Base-by-base conservation (phyloP, 2,888 invertebrate species). In the Unio delphinus region DNA sequence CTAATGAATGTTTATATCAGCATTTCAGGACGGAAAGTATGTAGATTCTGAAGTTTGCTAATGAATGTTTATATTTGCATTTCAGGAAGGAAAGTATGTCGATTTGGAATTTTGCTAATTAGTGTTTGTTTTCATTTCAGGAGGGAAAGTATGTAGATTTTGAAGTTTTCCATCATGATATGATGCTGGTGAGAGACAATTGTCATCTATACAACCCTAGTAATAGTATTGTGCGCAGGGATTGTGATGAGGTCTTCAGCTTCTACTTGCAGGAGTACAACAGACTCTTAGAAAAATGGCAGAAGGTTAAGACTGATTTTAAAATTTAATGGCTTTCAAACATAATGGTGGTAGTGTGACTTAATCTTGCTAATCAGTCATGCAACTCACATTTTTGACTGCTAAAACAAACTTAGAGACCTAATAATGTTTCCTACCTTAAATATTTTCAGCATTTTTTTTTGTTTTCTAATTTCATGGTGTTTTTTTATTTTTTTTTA, bases 221-320 rank as follows among this genome's bases (percentile, higher is more conserved):
- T 11, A 86, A 84, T 45, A 87, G 88, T 69, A 80, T 82, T 8
- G 89, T 89, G 0, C 76, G 88, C 18, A 73, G 79, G 18, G 90
- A 90, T 76, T 89, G 90, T 76, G 87, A 87, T 65, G 87, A 90
- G 56, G 89, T 90, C 15, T 89, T 90, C 77, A 73, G 67, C 55
- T 89, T 83, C 74, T 90, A 89, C 78, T 68, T 74, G 26, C 80
- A 76, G 60, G 90, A 90, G 73, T 87, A 88, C 69, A 83, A 86
- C 34, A 86, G 84, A 70, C 78, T 87, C 28, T 65, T 83, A 23
- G 86, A 85, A n/a, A 85, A 83, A 77, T 85, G 83, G 76, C 80
- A 83, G 62, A 85, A 84, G 80, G 84, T 85, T 69, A 64, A 64
- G n/a, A 56, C 57, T 18, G 15, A 57, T 26, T 57, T 64, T 18